Evolutionary conservation across 2,888 invertebrate genomes (phyloP).

Genomic region (Folsomia candida): DNA sequence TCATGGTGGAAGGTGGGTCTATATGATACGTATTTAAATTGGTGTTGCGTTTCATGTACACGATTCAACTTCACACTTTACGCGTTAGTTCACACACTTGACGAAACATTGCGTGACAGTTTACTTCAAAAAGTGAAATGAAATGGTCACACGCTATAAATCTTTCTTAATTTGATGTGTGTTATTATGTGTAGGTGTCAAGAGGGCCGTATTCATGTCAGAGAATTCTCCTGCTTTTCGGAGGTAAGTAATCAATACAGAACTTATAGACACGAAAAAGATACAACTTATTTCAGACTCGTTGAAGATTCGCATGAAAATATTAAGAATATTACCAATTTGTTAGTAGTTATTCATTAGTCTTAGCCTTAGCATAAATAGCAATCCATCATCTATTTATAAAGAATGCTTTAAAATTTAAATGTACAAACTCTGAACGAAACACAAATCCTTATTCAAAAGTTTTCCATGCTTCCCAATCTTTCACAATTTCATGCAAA

Average conservation of each 20-base stretch:
- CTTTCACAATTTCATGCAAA: no score
- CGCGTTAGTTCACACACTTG: not conserved
- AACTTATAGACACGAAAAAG: not conserved
- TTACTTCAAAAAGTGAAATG: not conserved
- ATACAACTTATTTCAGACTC: not conserved
- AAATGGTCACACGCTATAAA: not conserved
- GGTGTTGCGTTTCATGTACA: not conserved
- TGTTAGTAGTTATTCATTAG: no score
- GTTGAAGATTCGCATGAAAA: not conserved
- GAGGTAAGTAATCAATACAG: slow-evolving; percentile 7
- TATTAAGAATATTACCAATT: not conserved
- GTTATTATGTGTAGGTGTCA: slow-evolving; percentile 27
- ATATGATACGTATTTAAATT: slow-evolving; percentile 15
- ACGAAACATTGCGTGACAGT: not conserved
- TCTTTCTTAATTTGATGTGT: not conserved
- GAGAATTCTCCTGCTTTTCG: slow-evolving; percentile 47
- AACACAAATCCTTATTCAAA: no score
- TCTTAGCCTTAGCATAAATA: no score
- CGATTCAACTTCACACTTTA: slow-evolving; percentile 1
- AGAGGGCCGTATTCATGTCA: slow-evolving; percentile 46
- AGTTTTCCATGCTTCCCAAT: no score
- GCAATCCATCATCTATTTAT: no score
- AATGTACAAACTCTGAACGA: no score
- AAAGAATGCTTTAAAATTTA: no score
- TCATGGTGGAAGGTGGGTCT: slow-evolving; percentile 50